Base-by-base conservation (phyloP, 2,113 vertebrate species). In the Paramormyrops kingsleyae region DNA sequence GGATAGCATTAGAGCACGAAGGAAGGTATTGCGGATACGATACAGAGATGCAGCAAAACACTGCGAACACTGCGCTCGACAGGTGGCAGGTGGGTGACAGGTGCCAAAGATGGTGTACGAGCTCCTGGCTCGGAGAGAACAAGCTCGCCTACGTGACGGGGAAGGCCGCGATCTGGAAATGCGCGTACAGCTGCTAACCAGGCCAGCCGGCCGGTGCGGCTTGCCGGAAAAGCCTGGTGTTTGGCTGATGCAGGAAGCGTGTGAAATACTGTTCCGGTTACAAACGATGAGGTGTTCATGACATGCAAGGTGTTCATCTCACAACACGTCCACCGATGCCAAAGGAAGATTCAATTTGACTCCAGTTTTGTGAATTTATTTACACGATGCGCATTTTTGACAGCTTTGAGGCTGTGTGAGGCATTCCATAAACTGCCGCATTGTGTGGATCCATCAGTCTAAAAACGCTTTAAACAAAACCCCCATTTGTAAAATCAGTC, bases 291-390 rank as follows among this genome's bases (percentile, higher is more conserved):
- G 83, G 83, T 84, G 83, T 24, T 46, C 83, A 47, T 84, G 2
- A 46, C 35, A 42, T 21, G 15, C 15, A 17, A 80, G 74, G 74
- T 80, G n/a, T 42, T 80, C 74, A 42, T 39, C 74, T 80, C 15
- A 27, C 74, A 80, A 84, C 83, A 84, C 19, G 2, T 47, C 24
- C 21, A 27, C 39, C 83, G 8, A 5, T 9, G 31, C 42, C 77
- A 83, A 44, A 39, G 13, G 77, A 83, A 42, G 19, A 21, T 39
- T 44, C 21, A 44, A 44, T n/a, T 84, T 83, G 42, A n/a, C 80
- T 83, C 80, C 80, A 47, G 42, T 46, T 39, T 6, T 83, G 39
- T 83, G 80, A 83, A 83, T 83, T 84, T 47, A 84, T 84, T 84
- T 84, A 80, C 74, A 42, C 4, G 35, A 19, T 42, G 35, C 1